A percentile compares a stretch with the other conserved stretches of the same genome.
Evolutionary conservation across 2,888 invertebrate species (phyloP).

Genomic region (Ephialtes manifestator): DNA sequence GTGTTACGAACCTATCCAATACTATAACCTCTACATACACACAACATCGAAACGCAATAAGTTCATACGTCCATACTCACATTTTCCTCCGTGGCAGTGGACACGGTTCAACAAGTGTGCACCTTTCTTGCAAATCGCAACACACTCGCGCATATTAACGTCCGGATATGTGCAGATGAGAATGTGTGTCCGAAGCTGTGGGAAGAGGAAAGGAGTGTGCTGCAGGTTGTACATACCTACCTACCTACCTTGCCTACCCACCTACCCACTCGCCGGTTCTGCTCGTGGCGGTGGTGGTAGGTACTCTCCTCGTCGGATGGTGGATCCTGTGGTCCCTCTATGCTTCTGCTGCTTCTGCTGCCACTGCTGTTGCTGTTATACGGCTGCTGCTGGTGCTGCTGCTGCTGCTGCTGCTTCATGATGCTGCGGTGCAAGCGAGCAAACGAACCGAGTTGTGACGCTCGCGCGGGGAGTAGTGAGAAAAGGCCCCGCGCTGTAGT

Average conservation of each 20-base stretch:
- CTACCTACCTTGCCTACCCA: constrained; percentile 30
- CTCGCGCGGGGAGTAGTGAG: constrained; percentile 47
- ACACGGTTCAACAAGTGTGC: constrained; percentile 26
- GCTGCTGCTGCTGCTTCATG: constrained; percentile 9
- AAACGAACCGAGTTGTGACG: constrained; percentile 16
- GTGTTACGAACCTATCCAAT: constrained; percentile 16
- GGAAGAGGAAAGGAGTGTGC: constrained; percentile 57
- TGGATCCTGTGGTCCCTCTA: constrained; percentile 40
- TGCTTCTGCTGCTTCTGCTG: constrained; percentile 36
- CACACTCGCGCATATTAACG: background rate
- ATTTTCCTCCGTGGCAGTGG: background rate
- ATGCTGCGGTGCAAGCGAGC: constrained; percentile 39
- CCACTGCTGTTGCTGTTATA: constrained; percentile 21
- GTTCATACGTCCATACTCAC: constrained; percentile 10
- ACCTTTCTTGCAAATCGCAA: background rate
- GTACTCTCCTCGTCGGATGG: constrained; percentile 20
- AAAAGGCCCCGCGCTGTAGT: constrained; percentile 54
- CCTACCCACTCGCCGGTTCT: constrained; percentile 33
- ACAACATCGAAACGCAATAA: background rate
- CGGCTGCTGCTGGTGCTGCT: background rate
- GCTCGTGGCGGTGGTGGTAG: constrained; percentile 41
- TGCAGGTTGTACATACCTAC: constrained; percentile 44
- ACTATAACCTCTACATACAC: background rate
- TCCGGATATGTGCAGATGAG: background rate
- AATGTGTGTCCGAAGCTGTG: constrained; percentile 29